These are phyloP conservation scores for Axinella damicornis DNA, from an alignment of 37 sponge, comb jelly and placozoan species.

Conservation along the genomic window DNA sequence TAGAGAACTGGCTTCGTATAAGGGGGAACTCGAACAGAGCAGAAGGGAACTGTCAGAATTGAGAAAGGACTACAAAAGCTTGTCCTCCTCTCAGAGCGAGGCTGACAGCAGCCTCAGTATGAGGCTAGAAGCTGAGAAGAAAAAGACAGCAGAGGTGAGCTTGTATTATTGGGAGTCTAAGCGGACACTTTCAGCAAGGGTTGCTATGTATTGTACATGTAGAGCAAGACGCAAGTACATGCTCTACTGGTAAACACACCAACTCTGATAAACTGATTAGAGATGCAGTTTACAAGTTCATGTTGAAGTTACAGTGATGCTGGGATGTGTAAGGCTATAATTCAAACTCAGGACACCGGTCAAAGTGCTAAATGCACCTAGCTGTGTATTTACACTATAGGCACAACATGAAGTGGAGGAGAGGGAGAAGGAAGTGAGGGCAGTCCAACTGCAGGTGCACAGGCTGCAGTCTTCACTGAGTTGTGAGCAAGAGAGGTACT, in stretches of 20 bases:
- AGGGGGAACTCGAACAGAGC: not conserved
- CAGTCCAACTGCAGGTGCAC: not conserved
- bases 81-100: not conserved
- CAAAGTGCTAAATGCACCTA: too few species aligned
- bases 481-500: not conserved
- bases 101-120: not conserved
- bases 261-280: too few species aligned
- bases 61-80: not conserved
- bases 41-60: not conserved
- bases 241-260: too few species aligned
- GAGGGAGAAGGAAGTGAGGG: not conserved
- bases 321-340: too few species aligned
- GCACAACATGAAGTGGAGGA: not conserved
- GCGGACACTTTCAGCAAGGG: too few species aligned
- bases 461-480: not conserved
- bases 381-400: conserved; percentile 13
- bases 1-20: not conserved
- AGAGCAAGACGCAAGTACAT: too few species aligned
- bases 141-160: conserved; percentile 1
- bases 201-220: too few species aligned
- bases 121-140: conserved; percentile 16
- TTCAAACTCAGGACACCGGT: too few species aligned
- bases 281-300: too few species aligned
- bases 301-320: too few species aligned
- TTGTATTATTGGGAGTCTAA: too few species aligned